These are phyloP conservation scores for Pelobates cultripes DNA, from an alignment of 2,797 vertebrate genomes.

Conservation along the genomic window DNA sequence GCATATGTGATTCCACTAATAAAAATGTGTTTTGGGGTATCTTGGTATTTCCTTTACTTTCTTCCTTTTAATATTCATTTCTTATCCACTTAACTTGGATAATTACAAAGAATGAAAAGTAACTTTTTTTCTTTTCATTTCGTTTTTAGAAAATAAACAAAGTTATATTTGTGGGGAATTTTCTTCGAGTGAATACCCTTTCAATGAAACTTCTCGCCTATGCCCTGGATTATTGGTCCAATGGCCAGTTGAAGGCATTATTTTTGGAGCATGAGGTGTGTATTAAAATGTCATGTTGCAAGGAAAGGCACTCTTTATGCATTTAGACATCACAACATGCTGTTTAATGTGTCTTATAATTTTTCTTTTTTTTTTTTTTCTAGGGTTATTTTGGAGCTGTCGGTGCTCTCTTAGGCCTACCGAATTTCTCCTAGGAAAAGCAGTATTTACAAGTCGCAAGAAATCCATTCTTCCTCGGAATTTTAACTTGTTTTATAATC, in stretches of 20 bases:
- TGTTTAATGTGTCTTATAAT: background rate
- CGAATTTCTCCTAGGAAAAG: slow-evolving; percentile 76
- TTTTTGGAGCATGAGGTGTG: slow-evolving; percentile 82
- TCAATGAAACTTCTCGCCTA: slow-evolving; percentile 84
- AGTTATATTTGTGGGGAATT: slow-evolving; percentile 85
- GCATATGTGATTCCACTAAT: too few species aligned
- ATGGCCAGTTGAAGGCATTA: slow-evolving; percentile 81
- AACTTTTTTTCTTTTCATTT: slow-evolving; percentile 19
- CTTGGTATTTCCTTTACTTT: too few species aligned
- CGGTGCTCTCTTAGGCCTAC: slow-evolving; percentile 80
- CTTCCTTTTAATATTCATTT: too few species aligned
- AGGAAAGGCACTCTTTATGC: too few species aligned
- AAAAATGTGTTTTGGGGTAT: too few species aligned
- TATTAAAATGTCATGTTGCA: background rate
- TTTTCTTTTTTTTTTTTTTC: slow-evolving; percentile 25
- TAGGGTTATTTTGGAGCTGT: slow-evolving; percentile 84
- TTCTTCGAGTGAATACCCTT: slow-evolving; percentile 81
- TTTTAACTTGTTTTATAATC: slow-evolving; percentile 53
- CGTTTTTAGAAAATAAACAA: slow-evolving; percentile 78
- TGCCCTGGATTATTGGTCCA: slow-evolving; percentile 84
- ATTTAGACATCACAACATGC: too few species aligned
- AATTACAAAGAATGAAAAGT: background rate
- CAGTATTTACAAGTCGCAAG: slow-evolving; percentile 56
- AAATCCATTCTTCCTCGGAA: slow-evolving; percentile 53
- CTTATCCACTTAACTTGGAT: too few species aligned